These are phyloP conservation scores for Columba livia DNA, from an alignment of 2,113 vertebrate genomes.

Conservation along the genomic window DNA sequence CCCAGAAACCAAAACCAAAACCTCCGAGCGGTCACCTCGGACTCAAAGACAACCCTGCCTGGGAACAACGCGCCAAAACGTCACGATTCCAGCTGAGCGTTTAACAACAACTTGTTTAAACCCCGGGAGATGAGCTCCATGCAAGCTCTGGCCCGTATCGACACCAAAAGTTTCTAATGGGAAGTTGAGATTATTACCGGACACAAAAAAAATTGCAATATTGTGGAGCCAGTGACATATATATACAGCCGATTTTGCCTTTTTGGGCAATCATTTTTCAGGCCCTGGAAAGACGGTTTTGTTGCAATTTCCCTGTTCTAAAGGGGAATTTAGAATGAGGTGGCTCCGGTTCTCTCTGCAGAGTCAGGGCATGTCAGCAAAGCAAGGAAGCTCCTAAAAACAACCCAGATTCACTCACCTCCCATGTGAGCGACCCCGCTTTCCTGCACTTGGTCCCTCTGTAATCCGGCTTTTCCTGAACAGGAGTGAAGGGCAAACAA, in stretches of 20 bases:
- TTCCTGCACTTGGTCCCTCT: neutral
- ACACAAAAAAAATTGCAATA: neutral
- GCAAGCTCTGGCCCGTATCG: neutral
- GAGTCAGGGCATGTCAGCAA: neutral
- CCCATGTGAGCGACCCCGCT: neutral
- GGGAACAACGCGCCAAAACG: neutral
- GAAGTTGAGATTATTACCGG: neutral
- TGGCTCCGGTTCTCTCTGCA: neutral
- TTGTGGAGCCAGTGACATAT: no score
- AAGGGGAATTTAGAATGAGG: neutral
- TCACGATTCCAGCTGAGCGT: neutral
- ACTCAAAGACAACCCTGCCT: neutral
- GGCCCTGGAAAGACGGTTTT: neutral
- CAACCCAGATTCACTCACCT: neutral
- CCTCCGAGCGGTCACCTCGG: rapidly evolving
- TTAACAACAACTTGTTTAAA: neutral
- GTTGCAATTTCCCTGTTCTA: neutral
- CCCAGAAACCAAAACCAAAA: neutral
- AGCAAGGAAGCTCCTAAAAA: neutral
- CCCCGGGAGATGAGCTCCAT: neutral
- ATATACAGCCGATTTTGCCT: neutral
- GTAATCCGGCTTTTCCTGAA: neutral
- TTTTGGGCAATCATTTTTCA: neutral
- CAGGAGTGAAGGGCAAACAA: neutral
- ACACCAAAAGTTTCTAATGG: neutral